A percentile compares a stretch with the other conserved stretches of the same genome.
Evolutionary conservation across 92 coral and sea anemone genomes (phyloP).

Genomic region (Heliopora coerulea): DNA sequence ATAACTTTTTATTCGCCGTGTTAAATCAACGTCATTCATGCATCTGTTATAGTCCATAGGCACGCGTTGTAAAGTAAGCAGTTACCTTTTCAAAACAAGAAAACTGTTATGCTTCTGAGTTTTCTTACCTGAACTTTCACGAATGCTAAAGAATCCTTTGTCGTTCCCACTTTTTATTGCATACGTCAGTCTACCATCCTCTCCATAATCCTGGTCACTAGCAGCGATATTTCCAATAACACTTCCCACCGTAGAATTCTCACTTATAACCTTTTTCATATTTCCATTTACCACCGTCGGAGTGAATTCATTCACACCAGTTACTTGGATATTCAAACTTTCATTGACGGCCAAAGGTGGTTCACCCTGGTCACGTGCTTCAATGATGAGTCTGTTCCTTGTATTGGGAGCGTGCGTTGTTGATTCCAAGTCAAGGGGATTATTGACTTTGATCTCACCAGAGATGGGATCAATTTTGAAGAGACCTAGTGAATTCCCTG

Average conservation of each 20-base stretch:
- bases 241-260: constrained; percentile 34
- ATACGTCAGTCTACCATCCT: constrained; percentile 65
- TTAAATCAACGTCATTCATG: too few relatives aligned
- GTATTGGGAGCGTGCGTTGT: constrained; percentile 52
- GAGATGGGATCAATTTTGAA: constrained; percentile 62
- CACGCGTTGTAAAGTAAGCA: too few relatives aligned
- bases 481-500: constrained; percentile 58
- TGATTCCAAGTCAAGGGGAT: constrained; percentile 65
- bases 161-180: constrained; percentile 58
- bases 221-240: constrained; percentile 67
- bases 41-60: too few relatives aligned
- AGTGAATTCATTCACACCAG: constrained; percentile 72
- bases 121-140: constrained; percentile 60
- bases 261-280: constrained; percentile 41
- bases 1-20: too few relatives aligned
- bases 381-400: constrained; percentile 50
- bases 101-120: too few relatives aligned
- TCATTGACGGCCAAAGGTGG: constrained; percentile 53
- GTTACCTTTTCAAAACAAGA: too few relatives aligned
- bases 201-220: constrained; percentile 77
- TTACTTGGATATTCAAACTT: constrained; percentile 57
- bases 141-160: constrained; percentile 55
- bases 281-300: constrained; percentile 53
- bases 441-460: constrained; percentile 65
- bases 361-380: constrained; percentile 64